Conservation (phyloP, 2,888 invertebrate genomes). For the Drosophila testacea region DNA sequence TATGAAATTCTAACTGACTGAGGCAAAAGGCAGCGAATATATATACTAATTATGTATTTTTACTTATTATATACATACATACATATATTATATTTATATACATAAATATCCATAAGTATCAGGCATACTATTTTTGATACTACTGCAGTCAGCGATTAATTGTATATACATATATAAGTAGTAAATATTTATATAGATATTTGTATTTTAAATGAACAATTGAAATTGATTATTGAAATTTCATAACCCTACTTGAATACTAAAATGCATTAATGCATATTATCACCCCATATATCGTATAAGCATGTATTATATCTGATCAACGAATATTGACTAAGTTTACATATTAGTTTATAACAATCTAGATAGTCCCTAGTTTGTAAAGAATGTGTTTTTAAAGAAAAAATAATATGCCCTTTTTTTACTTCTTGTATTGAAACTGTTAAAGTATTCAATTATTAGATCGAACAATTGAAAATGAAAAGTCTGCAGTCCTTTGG, state of each 20-base stretch:
- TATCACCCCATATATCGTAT: slow-evolving; percentile 10
- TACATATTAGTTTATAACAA: slow-evolving; percentile 10
- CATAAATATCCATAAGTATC: slow-evolving; percentile 34
- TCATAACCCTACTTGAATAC: slow-evolving; percentile 15
- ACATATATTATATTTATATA: neutral
- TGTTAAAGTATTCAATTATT: slow-evolving; percentile 39
- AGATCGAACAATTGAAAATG: slow-evolving; percentile 51
- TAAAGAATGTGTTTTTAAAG: slow-evolving; percentile 25
- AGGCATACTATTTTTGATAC: slow-evolving; percentile 49
- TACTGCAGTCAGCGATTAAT: slow-evolving; percentile 30
- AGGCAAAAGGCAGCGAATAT: slow-evolving; percentile 58
- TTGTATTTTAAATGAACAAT: slow-evolving; percentile 41
- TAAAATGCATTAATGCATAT: slow-evolving; percentile 8
- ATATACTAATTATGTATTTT: slow-evolving; percentile 16
- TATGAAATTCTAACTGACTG: slow-evolving; percentile 60
- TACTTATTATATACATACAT: slow-evolving; percentile 16
- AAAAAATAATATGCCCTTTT: slow-evolving; percentile 10
- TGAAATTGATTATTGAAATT: slow-evolving; percentile 51
- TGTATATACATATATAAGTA: slow-evolving; percentile 16
- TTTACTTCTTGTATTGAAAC: slow-evolving; percentile 17
- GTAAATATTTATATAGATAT: slow-evolving; percentile 3
- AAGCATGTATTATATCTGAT: slow-evolving; percentile 36
- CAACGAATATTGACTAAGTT: slow-evolving; percentile 49
- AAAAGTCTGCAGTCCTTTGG: slow-evolving; percentile 53
- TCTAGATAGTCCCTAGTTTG: slow-evolving; percentile 23